Base-by-base conservation (phyloP, 2,797 vertebrate species). In the Gila robusta region DNA sequence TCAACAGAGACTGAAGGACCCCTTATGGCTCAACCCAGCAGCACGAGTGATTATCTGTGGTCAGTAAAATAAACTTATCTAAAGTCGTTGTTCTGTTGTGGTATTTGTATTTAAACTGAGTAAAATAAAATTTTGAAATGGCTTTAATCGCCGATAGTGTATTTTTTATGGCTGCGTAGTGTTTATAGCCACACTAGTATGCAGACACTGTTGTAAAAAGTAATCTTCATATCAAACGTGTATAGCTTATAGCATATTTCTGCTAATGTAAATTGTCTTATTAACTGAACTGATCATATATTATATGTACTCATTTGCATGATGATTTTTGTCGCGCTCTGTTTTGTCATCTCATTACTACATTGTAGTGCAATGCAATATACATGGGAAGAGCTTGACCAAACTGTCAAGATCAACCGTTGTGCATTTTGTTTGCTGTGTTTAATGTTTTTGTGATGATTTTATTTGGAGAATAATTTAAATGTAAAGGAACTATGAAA, bases 1-100 rank as follows among this genome's bases (percentile, higher is more conserved):
- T 52, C 72, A 28, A 3, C 17, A 71, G 26, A 11, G 32, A 2
- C 59, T 35, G 74, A 71, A 59, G 83, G 83, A 79, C 83, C 83
- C 52, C 35, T 39, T 4, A 67, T 78, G 62, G 23, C 9, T 59
- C 6, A 17, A 37, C n/a, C n/a, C 12, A 47, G 52, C 49, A 78
- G 47, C 82, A 78, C 74, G 83, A 71, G 76, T 79, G 49, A 44
- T 56, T 54, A 6, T 52, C 2, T 66, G 8, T 70, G 74, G 64
- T 79, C 2, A 84, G 76, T 71, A 9, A 59, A 79, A 85, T 85
- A 70, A 79, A 67, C 23, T 28, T 41, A n/a, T 54, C 32, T 62
- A 5, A 54, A 83, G 59, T 37, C 10, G 21, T 41, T 72, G 49
- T 47, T 47, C 21, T 73, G 1, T 47, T 62, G 54, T 62, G 12